phyloP scores from a whole-genome alignment of 2,888 invertebrate species.

The Abscondita cerata region DNA sequence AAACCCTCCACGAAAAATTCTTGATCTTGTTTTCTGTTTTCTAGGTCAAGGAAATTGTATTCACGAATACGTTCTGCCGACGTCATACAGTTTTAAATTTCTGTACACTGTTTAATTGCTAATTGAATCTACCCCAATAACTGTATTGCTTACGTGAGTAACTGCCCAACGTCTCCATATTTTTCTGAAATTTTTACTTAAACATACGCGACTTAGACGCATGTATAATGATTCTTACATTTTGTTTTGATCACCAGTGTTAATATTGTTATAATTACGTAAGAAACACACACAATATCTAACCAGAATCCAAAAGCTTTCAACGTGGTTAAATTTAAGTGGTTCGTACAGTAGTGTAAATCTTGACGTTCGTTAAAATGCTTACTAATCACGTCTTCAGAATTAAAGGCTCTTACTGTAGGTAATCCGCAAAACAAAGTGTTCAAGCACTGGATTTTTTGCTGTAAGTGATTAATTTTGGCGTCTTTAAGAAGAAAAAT shows the following conservation, averaged over 20 bases:
- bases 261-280: neutral
- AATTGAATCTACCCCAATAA: slow-evolving; percentile 72
- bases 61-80: slow-evolving; percentile 87
- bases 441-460: slow-evolving; percentile 78
- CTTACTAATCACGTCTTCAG: slow-evolving; percentile 70
- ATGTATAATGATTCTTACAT: too few relatives aligned
- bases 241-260: neutral
- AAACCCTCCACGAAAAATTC: slow-evolving; percentile 77
- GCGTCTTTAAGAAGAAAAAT: slow-evolving; percentile 5
- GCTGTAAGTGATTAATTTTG: slow-evolving; percentile 58
- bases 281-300: neutral
- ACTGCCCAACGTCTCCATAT: slow-evolving; percentile 76
- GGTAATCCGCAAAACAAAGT: slow-evolving; percentile 84
- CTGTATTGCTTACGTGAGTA: slow-evolving; percentile 80
- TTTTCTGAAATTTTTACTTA: slow-evolving; percentile 59
- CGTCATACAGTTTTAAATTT: slow-evolving; percentile 85
- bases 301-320: neutral
- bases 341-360: neutral
- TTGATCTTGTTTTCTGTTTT: slow-evolving; percentile 70
- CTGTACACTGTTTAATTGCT: slow-evolving; percentile 83
- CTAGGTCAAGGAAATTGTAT: slow-evolving; percentile 72
- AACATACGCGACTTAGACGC: too few relatives aligned
- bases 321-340: neutral
- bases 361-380: slow-evolving; percentile 73
- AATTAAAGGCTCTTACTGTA: slow-evolving; percentile 81